Percentiles rank a stretch among this genome's conserved stretches.
Conservation (phyloP, 2,113 vertebrate genomes). For the Eupsittula cactorum region DNA sequence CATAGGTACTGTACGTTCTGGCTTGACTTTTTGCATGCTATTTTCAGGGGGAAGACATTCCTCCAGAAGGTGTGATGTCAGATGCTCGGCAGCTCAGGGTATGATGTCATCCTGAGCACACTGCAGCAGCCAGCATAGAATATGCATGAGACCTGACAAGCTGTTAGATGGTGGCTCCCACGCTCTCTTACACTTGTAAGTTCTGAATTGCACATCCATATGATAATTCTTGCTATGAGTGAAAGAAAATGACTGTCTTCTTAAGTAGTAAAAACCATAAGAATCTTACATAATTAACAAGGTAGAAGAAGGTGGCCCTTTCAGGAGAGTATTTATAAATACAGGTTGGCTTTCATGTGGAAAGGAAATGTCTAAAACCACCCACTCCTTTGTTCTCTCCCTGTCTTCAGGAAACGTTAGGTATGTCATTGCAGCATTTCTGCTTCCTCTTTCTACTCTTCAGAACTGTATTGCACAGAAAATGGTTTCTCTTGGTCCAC, state of each 20-base stretch:
- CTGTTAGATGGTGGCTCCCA: background rate
- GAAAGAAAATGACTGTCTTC: background rate
- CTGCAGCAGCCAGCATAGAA: background rate
- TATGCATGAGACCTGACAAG: background rate
- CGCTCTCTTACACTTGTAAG: background rate
- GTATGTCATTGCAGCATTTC: background rate
- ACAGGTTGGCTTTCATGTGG: background rate
- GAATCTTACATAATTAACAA: background rate
- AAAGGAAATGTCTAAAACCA: background rate
- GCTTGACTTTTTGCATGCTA: background rate
- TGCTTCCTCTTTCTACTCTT: background rate
- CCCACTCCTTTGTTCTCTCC: background rate
- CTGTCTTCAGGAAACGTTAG: background rate
- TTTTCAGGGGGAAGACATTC: background rate
- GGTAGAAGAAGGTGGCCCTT: background rate
- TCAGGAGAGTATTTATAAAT: background rate
- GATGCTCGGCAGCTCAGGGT: background rate
- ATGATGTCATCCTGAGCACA: background rate
- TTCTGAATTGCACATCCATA: background rate
- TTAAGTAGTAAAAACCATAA: background rate
- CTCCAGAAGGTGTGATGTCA: slow-evolving; percentile 44
- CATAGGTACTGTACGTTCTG: background rate
- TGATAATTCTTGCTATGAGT: background rate
- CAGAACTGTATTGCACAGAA: background rate
- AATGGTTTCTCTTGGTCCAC: background rate